A percentile compares a stretch with the other conserved stretches of the same genome.
phyloP scores from a whole-genome alignment of 1,140 invertebrate species.

The Dendroctonus valens region DNA sequence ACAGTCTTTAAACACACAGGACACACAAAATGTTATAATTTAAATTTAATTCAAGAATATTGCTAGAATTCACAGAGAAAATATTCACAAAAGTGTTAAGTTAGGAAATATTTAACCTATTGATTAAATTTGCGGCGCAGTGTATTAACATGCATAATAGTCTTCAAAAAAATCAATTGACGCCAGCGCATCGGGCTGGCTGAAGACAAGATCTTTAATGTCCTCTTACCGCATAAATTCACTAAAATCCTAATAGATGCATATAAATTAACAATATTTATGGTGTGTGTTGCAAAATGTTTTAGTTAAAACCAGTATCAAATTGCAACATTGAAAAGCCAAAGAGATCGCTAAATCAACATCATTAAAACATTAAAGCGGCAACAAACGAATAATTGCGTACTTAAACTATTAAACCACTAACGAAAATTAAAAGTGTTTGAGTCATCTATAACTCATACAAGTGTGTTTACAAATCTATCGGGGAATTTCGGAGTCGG shows the following conservation, averaged over 20 bases:
- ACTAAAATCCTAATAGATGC: conserved; percentile 6
- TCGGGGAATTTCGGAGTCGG: conserved; percentile 11
- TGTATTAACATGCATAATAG: too few relatives aligned
- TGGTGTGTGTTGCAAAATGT: conserved; percentile 14
- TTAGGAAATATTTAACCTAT: too few relatives aligned
- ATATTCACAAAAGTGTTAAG: too few relatives aligned
- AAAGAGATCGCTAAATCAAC: conserved; percentile 16
- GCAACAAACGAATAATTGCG: conserved; percentile 22
- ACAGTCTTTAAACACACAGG: too few relatives aligned
- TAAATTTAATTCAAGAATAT: too few relatives aligned
- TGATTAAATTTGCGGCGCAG: too few relatives aligned
- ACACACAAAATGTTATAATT: too few relatives aligned
- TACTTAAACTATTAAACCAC: conserved; percentile 13
- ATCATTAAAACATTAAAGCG: conserved; percentile 23
- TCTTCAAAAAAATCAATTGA: too few relatives aligned
- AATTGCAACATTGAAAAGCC: conserved; percentile 19
- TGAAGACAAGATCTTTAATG: too few relatives aligned
- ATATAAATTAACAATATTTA: conserved; percentile 19
- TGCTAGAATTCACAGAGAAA: too few relatives aligned
- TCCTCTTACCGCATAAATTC: neutral
- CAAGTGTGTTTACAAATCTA: conserved; percentile 20
- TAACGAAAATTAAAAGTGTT: conserved; percentile 16
- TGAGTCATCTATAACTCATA: conserved; percentile 10
- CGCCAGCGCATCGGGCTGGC: too few relatives aligned
- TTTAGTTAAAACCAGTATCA: conserved; percentile 14